Conservation (phyloP, 2,113 vertebrate genomes). For the Saguinus midas region DNA sequence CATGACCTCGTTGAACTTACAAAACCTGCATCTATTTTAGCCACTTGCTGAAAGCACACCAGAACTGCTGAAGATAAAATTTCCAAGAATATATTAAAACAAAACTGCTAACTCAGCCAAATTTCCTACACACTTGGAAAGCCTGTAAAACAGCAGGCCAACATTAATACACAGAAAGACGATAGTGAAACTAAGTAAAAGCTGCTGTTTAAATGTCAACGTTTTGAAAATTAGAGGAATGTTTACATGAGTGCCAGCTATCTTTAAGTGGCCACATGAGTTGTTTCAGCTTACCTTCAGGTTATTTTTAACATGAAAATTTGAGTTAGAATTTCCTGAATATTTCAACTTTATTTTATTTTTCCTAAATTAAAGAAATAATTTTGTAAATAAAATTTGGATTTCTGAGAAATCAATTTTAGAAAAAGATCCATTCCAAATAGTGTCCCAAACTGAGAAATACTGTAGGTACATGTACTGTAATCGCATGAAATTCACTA, state of each 20-base stretch:
- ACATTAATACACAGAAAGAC: conserved; percentile 20
- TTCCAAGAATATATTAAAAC: conserved; percentile 71
- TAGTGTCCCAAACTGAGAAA: background rate
- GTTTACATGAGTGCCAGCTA: background rate
- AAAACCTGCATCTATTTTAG: conserved; percentile 53
- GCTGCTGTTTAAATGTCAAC: conserved; percentile 60
- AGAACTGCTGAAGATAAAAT: conserved; percentile 58
- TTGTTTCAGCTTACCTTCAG: background rate
- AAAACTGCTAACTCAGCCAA: conserved; percentile 60
- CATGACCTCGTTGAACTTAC: conserved; percentile 1
- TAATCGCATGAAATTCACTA: background rate
- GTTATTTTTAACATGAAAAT: conserved; percentile 31
- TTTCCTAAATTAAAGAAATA: conserved; percentile 2
- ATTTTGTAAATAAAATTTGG: background rate
- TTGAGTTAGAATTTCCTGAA: background rate
- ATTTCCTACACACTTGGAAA: conserved; percentile 62
- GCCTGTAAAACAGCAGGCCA: conserved; percentile 57
- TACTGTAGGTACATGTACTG: background rate
- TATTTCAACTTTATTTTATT: background rate
- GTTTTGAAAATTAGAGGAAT: conserved; percentile 30
- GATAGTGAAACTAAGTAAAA: conserved; percentile 45
- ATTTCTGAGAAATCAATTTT: conserved; percentile 18
- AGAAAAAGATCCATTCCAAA: background rate
- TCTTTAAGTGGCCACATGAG: background rate
- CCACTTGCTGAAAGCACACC: conserved; percentile 52